Evolutionary conservation across 2,113 vertebrate genomes (phyloP).

Genomic region (Saguinus midas): DNA sequence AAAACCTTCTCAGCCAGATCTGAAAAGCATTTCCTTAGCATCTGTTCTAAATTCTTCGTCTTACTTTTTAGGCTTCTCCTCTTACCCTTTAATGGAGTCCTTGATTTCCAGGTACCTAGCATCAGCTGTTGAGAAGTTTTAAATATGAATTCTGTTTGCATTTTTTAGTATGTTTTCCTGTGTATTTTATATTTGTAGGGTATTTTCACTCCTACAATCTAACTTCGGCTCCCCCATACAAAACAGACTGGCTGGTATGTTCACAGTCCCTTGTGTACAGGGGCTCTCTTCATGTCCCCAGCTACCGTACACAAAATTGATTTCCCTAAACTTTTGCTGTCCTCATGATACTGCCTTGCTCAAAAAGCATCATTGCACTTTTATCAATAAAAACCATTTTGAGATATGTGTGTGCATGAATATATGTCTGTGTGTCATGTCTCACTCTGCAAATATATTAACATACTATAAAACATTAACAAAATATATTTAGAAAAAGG

Average conservation of each 20-base stretch:
- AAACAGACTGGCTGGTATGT: background rate
- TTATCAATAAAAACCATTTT: background rate
- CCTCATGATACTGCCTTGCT: background rate
- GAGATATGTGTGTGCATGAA: background rate
- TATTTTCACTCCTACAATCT: background rate
- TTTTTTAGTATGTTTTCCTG: constrained; percentile 18
- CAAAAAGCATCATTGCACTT: background rate
- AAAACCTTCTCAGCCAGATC: constrained; percentile 56
- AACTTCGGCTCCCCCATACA: background rate
- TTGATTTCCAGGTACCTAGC: constrained; percentile 46
- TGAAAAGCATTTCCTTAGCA: constrained; percentile 48
- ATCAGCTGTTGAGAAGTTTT: constrained; percentile 32
- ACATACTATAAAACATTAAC: background rate
- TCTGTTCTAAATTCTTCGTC: constrained; percentile 35
- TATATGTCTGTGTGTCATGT: background rate
- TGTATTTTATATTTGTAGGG: constrained; percentile 56
- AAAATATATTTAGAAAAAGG: background rate
- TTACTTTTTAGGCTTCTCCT: constrained; percentile 42
- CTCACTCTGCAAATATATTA: background rate
- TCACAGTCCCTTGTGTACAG: too few relatives aligned
- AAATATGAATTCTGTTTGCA: constrained; percentile 51
- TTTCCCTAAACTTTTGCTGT: background rate
- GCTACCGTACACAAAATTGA: background rate
- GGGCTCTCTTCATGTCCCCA: background rate
- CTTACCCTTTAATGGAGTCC: background rate